Percentiles rank a stretch among this genome's conserved stretches.
These are phyloP conservation scores for Calycopis cecrops DNA, from an alignment of 1,140 invertebrate species.

Conservation along the genomic window DNA sequence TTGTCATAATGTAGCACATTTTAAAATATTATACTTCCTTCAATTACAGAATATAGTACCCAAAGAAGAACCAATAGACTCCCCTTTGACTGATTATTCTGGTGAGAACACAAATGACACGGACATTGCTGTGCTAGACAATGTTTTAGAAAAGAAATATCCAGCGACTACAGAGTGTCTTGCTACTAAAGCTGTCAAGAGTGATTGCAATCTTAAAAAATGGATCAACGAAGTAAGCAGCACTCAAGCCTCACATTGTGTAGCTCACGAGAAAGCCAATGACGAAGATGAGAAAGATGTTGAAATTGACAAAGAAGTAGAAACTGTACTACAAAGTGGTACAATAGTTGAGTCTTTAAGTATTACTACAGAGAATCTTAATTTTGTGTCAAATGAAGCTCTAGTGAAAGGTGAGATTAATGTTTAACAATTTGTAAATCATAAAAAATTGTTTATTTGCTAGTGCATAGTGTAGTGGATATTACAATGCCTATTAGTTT, in stretches of 20 bases:
- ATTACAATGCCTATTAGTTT: no score
- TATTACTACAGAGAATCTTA: slow-evolving; percentile 61
- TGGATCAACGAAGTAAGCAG: slow-evolving; percentile 65
- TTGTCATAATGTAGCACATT: no score
- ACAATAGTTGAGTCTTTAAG: slow-evolving; percentile 64
- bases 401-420: slow-evolving; percentile 50
- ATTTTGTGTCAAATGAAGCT: slow-evolving; percentile 53
- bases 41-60: slow-evolving; percentile 54
- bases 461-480: no score
- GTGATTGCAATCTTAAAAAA: slow-evolving; percentile 45
- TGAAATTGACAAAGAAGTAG: slow-evolving; percentile 68
- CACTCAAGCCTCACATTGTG: slow-evolving; percentile 58
- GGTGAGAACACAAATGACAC: slow-evolving; percentile 64
- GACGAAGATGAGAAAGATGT: slow-evolving; percentile 58
- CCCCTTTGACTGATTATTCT: slow-evolving; percentile 59
- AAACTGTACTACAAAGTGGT: slow-evolving; percentile 64
- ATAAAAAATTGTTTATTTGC: no score
- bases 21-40: not conserved
- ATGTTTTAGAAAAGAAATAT: slow-evolving; percentile 52
- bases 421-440: no score
- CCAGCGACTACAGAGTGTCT: slow-evolving; percentile 38
- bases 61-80: slow-evolving; percentile 61
- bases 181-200: slow-evolving; percentile 35
- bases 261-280: slow-evolving; percentile 44
- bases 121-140: slow-evolving; percentile 56